Conservation (phyloP, 2,113 vertebrate species). For the Cyrtonyx montezumae region DNA sequence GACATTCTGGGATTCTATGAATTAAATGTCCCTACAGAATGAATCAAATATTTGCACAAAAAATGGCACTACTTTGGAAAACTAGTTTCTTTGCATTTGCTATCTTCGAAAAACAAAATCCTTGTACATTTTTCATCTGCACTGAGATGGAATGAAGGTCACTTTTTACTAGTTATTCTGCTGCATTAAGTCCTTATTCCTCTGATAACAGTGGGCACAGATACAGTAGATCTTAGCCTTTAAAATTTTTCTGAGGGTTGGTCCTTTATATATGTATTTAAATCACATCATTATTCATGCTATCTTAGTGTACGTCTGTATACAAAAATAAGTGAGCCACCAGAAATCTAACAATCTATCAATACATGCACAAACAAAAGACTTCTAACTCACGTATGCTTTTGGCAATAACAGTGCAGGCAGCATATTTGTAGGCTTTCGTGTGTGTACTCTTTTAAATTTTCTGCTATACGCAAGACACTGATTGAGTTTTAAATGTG, state of each 20-base stretch:
- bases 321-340: not conserved
- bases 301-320: not conserved
- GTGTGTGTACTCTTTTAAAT: not conserved
- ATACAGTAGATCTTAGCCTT: not conserved
- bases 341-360: not conserved
- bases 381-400: not conserved
- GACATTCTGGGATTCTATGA: not conserved
- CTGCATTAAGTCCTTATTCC: not conserved
- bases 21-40: not conserved
- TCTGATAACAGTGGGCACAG: not conserved
- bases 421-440: not conserved
- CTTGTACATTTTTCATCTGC: not conserved
- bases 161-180: not conserved
- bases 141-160: not conserved
- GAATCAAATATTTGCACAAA: not conserved
- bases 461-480: not conserved
- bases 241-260: not conserved
- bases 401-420: not conserved
- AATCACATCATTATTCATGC: not conserved
- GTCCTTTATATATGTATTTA: not conserved
- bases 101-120: not conserved
- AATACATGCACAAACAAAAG: not conserved
- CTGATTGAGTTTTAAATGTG: not conserved
- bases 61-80: not conserved
- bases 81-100: not conserved